Evolutionary conservation across 2,888 invertebrate species (phyloP).

Genomic region (Lepas anatifera): DNA sequence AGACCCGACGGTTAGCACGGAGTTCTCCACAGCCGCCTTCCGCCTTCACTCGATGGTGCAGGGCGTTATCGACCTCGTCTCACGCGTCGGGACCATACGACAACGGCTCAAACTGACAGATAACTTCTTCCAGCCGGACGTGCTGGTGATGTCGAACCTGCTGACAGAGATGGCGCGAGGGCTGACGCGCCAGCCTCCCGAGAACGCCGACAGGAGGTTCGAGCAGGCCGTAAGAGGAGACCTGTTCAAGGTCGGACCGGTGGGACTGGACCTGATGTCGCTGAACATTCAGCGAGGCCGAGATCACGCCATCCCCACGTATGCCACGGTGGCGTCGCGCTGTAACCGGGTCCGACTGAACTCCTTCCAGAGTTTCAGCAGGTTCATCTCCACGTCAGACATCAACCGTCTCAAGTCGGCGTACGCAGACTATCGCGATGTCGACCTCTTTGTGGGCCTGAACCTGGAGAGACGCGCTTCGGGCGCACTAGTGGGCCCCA

Average conservation of each 20-base stretch:
- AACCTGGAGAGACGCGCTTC: not conserved
- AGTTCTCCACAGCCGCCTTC: conserved; percentile 3
- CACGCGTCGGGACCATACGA: not conserved
- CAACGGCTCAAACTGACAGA: not conserved
- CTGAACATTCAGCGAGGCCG: conserved; percentile 2
- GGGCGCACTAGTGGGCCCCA: not conserved
- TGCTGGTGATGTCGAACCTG: not conserved
- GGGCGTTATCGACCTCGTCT: not conserved
- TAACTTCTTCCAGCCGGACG: not conserved
- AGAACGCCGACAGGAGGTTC: not conserved
- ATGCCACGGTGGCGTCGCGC: not conserved
- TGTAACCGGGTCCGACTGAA: not conserved
- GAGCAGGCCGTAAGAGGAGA: not conserved
- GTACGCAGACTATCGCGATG: not conserved
- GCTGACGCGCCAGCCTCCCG: not conserved
- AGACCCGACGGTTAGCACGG: not conserved
- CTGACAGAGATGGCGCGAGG: conserved; percentile 1
- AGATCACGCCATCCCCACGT: not conserved
- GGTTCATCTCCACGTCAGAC: not conserved
- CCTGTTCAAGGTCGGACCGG: not conserved
- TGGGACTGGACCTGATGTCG: conserved; percentile 7
- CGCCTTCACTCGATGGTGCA: not conserved
- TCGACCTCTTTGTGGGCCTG: conserved; percentile 1
- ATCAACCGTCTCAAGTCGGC: not conserved
- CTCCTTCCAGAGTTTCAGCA: not conserved